Evolutionary conservation across 2,888 invertebrate genomes (phyloP).

Genomic region (Diogma glabrata): DNA sequence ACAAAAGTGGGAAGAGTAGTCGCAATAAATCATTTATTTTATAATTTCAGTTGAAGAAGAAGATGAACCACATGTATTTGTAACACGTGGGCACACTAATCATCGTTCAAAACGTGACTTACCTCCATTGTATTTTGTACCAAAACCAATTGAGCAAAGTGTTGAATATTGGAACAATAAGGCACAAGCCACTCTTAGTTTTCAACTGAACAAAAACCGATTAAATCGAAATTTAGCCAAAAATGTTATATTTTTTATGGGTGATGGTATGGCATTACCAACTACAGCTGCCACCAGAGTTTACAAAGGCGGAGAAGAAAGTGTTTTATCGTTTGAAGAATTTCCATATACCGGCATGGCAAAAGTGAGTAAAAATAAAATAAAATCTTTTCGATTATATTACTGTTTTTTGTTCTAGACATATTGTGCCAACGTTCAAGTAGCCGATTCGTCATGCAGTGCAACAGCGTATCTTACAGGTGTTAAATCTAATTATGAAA

Average conservation of each 20-base stretch:
- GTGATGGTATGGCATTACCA: constrained; percentile 80
- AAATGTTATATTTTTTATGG: constrained; percentile 60
- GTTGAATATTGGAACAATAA: constrained; percentile 38
- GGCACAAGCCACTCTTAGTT: constrained; percentile 36
- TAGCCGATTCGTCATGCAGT: constrained; percentile 75
- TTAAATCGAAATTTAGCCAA: constrained; percentile 36
- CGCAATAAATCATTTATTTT: too few species aligned
- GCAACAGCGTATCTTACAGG: constrained; percentile 72
- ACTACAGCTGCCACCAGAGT: constrained; percentile 70
- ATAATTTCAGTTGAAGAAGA: too few species aligned
- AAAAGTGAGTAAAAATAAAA: too few species aligned
- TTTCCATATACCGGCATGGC: constrained; percentile 59
- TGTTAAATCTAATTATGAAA: constrained; percentile 65
- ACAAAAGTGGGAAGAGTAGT: too few species aligned
- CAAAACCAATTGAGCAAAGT: constrained; percentile 27
- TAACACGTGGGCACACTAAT: too few species aligned
- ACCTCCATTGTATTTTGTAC: constrained; percentile 28
- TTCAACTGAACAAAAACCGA: constrained; percentile 29
- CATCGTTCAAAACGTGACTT: constrained; percentile 24
- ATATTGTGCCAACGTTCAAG: constrained; percentile 65
- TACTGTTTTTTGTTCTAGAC: too few species aligned
- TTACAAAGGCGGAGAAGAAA: constrained; percentile 67
- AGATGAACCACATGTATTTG: too few species aligned
- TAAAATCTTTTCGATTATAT: too few species aligned
- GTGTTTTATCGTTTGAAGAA: constrained; percentile 58